Evolutionary conservation across 2,797 vertebrate species (phyloP), one percentile per base, ranked within the genome.

Genomic region (Pristis pectinata): DNA sequence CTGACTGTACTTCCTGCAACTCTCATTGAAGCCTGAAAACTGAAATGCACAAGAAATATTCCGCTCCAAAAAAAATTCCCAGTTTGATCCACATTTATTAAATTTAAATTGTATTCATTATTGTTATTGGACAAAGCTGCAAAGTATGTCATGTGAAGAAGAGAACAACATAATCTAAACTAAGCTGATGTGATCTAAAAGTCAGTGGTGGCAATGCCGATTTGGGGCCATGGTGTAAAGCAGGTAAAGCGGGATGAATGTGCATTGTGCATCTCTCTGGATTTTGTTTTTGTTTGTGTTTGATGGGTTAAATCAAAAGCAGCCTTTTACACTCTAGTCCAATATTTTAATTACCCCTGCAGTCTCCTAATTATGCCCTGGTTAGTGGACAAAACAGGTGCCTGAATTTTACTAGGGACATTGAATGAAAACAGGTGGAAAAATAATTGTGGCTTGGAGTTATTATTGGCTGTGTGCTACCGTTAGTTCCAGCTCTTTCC

Each of bases 351-450:
- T 77, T 77, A 77, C 74, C 34, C 76, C 61, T 37, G 24, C 59
- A 24, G n/a, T 22, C 17, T 41, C n/a, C 24, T 0, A 91, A 67
- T 22, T 41, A 37, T 24, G 59, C n/a, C 67, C 59, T 91, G 37
- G n/a, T 67, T 22, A 67, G 4, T 61, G 56, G 15, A 15, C 85
- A 89, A 59, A 89, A 17, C 59, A n/a, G n/a, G 87, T 41, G n/a
- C 41, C n/a, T 67, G 61, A 91, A 91, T 41, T 91, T 91, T 37
- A 91, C 10, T 56, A 13, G 10, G 49, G 9, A 30, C 24, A 3
- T 91, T 64, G 59, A 67, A 64, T 67, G 87, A 67, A 91, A 91
- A 41, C 61, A 67, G 61, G n/a, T 91, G 87, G 59, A 64, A 67
- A 89, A 91, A 24, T 91, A 91, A 67, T 91, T 67, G 59, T 19